Evolutionary conservation across 2,797 vertebrate genomes (phyloP).

Genomic region (Serranus cabrilla): DNA sequence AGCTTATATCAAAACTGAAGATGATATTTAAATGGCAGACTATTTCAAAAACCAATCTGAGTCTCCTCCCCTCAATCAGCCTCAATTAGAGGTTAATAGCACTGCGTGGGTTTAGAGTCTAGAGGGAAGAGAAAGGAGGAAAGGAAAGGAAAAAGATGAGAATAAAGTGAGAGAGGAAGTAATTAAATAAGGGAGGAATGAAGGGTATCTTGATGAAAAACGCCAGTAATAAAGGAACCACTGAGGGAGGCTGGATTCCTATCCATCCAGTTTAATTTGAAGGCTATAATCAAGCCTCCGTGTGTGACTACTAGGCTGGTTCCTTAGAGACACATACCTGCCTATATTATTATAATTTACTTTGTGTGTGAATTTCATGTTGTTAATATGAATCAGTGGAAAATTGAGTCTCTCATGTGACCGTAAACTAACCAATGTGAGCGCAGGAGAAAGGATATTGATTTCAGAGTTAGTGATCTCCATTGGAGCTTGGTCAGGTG

Average conservation of each 20-base stretch:
- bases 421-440: background rate
- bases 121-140: slow-evolving; percentile 17
- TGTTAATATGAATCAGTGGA: background rate
- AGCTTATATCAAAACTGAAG: slow-evolving; percentile 27
- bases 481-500: background rate
- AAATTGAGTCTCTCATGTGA: background rate
- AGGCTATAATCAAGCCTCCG: slow-evolving; percentile 19
- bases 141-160: slow-evolving; percentile 10
- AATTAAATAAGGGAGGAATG: slow-evolving; percentile 23
- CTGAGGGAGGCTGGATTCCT: slow-evolving; percentile 10
- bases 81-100: slow-evolving; percentile 43
- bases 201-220: slow-evolving; percentile 5
- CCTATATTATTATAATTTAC: slow-evolving; percentile 15
- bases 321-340: slow-evolving; percentile 24
- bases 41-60: slow-evolving; percentile 22
- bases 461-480: background rate
- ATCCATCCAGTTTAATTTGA: slow-evolving; percentile 25
- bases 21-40: slow-evolving; percentile 16
- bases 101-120: background rate
- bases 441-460: background rate
- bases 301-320: slow-evolving; percentile 12
- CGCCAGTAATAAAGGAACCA: background rate
- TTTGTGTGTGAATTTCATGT: background rate
- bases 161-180: slow-evolving; percentile 8
- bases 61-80: slow-evolving; percentile 38